Evolutionary conservation across 1,140 invertebrate genomes (phyloP).

Genomic region (Drosophila littoralis): DNA sequence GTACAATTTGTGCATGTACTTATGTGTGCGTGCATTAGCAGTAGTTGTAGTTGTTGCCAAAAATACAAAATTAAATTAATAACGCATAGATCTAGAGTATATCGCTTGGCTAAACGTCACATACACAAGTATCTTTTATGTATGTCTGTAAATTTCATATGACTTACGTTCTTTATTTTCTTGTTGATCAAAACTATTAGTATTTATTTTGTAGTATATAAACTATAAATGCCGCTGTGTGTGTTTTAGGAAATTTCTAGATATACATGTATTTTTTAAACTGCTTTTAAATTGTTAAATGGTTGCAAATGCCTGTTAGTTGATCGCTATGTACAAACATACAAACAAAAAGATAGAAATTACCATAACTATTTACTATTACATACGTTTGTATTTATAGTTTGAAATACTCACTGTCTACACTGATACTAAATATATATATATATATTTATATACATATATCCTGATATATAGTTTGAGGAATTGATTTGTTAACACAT

Average conservation of each 20-base stretch:
- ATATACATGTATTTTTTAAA: conserved; percentile 46
- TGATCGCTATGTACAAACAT: conserved; percentile 69
- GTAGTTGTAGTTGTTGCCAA: conserved; percentile 71
- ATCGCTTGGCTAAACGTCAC: conserved; percentile 54
- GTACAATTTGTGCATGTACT: not conserved
- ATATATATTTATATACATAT: conserved; percentile 46
- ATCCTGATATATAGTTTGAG: conserved; percentile 78
- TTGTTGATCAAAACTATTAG: conserved; percentile 50
- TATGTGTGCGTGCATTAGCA: conserved; percentile 25
- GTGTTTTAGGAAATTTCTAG: conserved; percentile 41
- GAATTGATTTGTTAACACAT: conserved; percentile 72
- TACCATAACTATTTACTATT: conserved; percentile 37
- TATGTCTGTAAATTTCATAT: conserved; percentile 20
- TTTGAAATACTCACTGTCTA: conserved; percentile 52
- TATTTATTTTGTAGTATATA: conserved; percentile 68
- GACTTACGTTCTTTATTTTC: conserved; percentile 49
- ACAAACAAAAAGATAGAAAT: conserved; percentile 20
- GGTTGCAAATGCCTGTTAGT: conserved; percentile 41
- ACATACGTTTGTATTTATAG: conserved; percentile 29
- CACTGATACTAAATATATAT: conserved; percentile 44
- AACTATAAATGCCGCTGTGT: conserved; percentile 17
- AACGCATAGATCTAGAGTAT: conserved; percentile 40
- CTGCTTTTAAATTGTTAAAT: conserved; percentile 52
- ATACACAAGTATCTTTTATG: conserved; percentile 22
- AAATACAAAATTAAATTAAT: conserved; percentile 13